Conservation (phyloP, 2,113 vertebrate genomes). For the Trematocara macrostoma region DNA sequence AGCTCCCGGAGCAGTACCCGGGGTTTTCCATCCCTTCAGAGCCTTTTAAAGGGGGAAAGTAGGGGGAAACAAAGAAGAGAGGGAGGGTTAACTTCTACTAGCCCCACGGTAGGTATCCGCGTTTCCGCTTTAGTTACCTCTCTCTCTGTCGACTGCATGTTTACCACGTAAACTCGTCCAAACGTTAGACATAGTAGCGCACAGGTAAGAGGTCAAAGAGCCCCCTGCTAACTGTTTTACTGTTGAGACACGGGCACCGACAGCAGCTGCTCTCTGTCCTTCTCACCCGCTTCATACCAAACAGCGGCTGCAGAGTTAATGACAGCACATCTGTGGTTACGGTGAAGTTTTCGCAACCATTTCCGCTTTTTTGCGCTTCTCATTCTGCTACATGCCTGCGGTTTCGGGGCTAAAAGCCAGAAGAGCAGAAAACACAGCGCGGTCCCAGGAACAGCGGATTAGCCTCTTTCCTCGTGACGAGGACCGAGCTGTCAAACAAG, state of each 20-base stretch:
- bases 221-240: not conserved
- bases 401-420: not conserved
- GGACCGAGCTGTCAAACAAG: not conserved
- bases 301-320: not conserved
- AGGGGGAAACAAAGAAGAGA: not conserved
- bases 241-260: not conserved
- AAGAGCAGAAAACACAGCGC: not conserved
- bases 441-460: not conserved
- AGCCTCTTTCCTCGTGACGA: not conserved
- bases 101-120: too few relatives aligned
- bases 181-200: slow-evolving; percentile 10
- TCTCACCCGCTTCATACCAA: not conserved
- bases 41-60: not conserved
- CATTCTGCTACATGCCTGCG: not conserved
- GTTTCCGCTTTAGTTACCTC: slow-evolving; percentile 7
- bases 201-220: not conserved
- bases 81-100: not conserved
- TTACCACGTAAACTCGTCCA: not conserved
- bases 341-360: slow-evolving; percentile 20
- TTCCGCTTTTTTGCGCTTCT: slow-evolving; percentile 3
- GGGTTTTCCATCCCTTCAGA: slow-evolving; percentile 74
- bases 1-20: slow-evolving; percentile 73
- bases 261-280: not conserved
- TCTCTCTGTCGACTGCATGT: not conserved
- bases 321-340: slow-evolving; percentile 6